Conservation (phyloP, 2,888 invertebrate genomes). For the Monopis laevigella region DNA sequence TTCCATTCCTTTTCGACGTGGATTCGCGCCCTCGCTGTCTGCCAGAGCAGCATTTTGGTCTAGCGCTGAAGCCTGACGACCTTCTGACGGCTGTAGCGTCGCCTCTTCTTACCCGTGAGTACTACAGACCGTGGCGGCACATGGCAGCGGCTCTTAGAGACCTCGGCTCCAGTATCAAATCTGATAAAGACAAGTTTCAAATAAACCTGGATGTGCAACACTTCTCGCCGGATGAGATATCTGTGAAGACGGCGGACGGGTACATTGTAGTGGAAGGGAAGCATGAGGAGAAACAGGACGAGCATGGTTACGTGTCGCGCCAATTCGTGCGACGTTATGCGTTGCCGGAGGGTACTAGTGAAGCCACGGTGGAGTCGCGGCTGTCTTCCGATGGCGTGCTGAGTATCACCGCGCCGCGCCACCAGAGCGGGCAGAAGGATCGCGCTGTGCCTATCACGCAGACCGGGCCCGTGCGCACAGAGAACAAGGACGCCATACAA, state of each 20-base stretch:
- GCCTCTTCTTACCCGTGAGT: constrained; percentile 32
- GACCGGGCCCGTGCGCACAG: constrained; percentile 66
- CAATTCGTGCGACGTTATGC: constrained; percentile 77
- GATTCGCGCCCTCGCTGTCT: constrained; percentile 30
- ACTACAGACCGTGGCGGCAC: constrained; percentile 41
- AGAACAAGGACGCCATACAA: too few relatives aligned
- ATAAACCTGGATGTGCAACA: constrained; percentile 78
- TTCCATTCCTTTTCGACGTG: constrained; percentile 34
- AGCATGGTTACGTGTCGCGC: constrained; percentile 75
- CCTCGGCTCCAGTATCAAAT: constrained; percentile 54
- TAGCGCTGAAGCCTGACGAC: constrained; percentile 44
- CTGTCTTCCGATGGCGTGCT: constrained; percentile 79
- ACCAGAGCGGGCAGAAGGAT: constrained; percentile 28
- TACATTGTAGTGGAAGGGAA: constrained; percentile 76
- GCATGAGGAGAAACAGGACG: constrained; percentile 78
- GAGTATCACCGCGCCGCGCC: constrained; percentile 74
- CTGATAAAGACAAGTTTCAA: constrained; percentile 69
- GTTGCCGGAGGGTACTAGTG: constrained; percentile 73
- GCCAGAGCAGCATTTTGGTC: constrained; percentile 41
- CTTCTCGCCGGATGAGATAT: constrained; percentile 77
- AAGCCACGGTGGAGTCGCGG: constrained; percentile 72
- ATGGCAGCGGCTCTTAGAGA: constrained; percentile 46
- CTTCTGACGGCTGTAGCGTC: constrained; percentile 30
- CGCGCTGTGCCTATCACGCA: constrained; percentile 73
- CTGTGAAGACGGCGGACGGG: constrained; percentile 76